These are phyloP conservation scores for Coelopa pilipes DNA, from an alignment of 2,888 invertebrate genomes.

Conservation along the genomic window DNA sequence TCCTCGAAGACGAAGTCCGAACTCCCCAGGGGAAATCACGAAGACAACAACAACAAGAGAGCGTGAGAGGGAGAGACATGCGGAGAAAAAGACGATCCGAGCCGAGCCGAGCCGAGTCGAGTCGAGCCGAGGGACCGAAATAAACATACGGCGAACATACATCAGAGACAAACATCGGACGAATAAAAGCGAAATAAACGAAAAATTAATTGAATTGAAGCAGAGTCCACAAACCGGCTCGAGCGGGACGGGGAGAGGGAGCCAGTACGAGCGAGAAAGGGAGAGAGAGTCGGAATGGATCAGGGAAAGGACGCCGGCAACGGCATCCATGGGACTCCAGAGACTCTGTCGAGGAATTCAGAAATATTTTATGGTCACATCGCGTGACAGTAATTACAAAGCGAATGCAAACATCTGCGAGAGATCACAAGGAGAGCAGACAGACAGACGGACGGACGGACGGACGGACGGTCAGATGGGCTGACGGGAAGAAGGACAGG, in stretches of 20 bases:
- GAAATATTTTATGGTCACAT: slow-evolving; percentile 59
- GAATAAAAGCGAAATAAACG: slow-evolving; percentile 18
- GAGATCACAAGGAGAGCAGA: slow-evolving; percentile 53
- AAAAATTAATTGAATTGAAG: slow-evolving; percentile 31
- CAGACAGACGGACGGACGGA: slow-evolving; percentile 20
- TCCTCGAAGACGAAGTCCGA: background rate
- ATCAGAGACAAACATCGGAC: slow-evolving; percentile 7
- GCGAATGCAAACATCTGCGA: slow-evolving; percentile 64
- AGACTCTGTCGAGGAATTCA: slow-evolving; percentile 21
- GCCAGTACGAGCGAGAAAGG: background rate
- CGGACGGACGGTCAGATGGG: slow-evolving; percentile 20
- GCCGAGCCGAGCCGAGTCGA: background rate
- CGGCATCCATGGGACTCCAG: background rate
- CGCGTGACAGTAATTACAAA: slow-evolving; percentile 65
- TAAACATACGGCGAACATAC: slow-evolving; percentile 24
- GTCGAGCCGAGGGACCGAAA: background rate
- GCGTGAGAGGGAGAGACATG: background rate
- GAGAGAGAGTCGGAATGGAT: background rate
- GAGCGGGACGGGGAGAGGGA: background rate
- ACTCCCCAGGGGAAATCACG: slow-evolving; percentile 26
- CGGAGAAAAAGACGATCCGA: background rate
- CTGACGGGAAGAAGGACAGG: background rate
- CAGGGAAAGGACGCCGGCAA: background rate
- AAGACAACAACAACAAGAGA: background rate
- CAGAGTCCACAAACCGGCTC: background rate